Evolutionary conservation across 2,113 vertebrate species (phyloP), one percentile per base, ranked within the genome.

Genomic region (Lamprologus sp.): DNA sequence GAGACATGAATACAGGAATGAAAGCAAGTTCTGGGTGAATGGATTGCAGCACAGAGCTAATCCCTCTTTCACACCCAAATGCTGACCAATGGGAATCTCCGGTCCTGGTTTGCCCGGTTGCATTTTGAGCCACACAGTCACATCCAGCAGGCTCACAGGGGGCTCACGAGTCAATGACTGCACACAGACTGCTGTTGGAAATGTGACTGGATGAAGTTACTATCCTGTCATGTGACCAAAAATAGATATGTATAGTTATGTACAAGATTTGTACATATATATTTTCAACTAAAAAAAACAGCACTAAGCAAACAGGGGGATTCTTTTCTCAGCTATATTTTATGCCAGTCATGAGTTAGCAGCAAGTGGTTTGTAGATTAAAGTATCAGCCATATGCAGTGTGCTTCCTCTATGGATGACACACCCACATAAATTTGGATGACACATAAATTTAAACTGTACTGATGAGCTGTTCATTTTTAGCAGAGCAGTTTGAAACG

Each of bases 11-110:
- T 28, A 54, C 35, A 70, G 47, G 73, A 77, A 54, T 13, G 45
- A 21, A 82, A 17, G 80, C 56, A 42, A 54, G 37, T 40, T 82
- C 37, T 86, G 89, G 54, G 31, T 77, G 92, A 90, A 81, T 35
- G 82, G 81, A 80, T 17, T 88, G 77, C 13, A 86, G 79, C 58
- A 65, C 31, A 10, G 80, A 21, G 13, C 63, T 95, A 95, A 96
- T 93, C 93, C 94, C 91, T 88, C 87, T 91, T 93, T 96, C 88
- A 91, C 86, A 85, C 88, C 81, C 80, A 81, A 94, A 85, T 95
- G 96, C 96, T 96, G 96, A 97, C 94, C 96, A 89, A 77, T 91
- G 91, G 90, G 83, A 95, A 95, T 88, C 58, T 79, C 31, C 54
- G 75, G 83, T 84, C 86, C 85, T 56, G 83, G 80, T 86, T 82